phyloP scores from a whole-genome alignment of 2,888 invertebrate species.

The Leucania comma region DNA sequence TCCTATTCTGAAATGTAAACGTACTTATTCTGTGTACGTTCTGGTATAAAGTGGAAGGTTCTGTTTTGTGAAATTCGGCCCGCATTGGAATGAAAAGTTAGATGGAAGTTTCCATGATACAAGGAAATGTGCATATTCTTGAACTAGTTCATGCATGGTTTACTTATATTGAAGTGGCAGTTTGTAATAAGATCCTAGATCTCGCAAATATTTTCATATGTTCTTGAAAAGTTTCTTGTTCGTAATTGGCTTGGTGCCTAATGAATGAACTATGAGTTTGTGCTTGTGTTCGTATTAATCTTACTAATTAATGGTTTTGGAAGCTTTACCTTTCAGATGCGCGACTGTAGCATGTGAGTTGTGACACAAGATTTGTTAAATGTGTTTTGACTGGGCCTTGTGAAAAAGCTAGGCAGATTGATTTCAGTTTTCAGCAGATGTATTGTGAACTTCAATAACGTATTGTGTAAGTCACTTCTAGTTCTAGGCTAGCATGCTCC shows the following conservation, averaged over 20 bases:
- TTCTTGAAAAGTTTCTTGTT: conserved; percentile 29
- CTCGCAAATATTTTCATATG: conserved; percentile 27
- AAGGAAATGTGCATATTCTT: conserved; percentile 64
- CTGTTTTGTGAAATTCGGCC: conserved; percentile 66
- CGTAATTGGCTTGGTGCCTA: conserved; percentile 34
- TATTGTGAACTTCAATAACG: neutral
- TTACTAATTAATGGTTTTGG: conserved; percentile 11
- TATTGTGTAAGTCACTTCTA: no score
- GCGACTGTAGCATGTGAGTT: conserved; percentile 3
- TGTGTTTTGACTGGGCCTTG: no score
- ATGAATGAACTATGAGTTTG: conserved; percentile 32
- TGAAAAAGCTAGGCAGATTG: no score
- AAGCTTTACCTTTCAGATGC: conserved; percentile 9
- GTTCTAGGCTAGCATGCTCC: no score
- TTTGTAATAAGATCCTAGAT: conserved; percentile 34
- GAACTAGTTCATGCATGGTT: conserved; percentile 57
- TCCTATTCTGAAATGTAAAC: conserved; percentile 51
- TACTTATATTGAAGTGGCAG: conserved; percentile 60
- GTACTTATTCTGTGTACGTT: conserved; percentile 49
- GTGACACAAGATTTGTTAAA: neutral
- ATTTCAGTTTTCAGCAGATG: neutral
- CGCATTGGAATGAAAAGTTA: conserved; percentile 68
- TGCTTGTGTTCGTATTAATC: conserved; percentile 31
- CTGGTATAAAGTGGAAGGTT: conserved; percentile 56
- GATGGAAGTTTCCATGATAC: conserved; percentile 64